A percentile compares a stretch with the other conserved stretches of the same genome.
These are phyloP conservation scores for Suricata suricatta DNA, from an alignment of 2,113 vertebrate species.

Conservation along the genomic window DNA sequence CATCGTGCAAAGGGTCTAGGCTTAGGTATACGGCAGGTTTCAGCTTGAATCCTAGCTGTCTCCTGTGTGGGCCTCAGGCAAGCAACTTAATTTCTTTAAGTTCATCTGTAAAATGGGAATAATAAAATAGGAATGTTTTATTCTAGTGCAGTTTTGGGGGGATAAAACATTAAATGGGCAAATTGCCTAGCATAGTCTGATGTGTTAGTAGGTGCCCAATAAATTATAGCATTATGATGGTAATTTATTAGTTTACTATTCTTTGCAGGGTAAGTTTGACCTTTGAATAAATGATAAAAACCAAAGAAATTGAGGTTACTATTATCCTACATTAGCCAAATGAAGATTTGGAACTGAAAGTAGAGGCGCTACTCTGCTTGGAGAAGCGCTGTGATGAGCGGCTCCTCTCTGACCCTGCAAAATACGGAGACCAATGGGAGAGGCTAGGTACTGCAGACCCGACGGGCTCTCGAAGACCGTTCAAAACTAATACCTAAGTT, in stretches of 20 bases:
- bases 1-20: background rate
- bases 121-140: background rate
- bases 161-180: background rate
- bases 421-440: background rate
- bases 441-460: background rate
- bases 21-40: background rate
- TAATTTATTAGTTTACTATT: background rate
- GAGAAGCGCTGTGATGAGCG: background rate
- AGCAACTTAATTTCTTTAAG: constrained; percentile 16
- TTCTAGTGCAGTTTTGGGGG: background rate
- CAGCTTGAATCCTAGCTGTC: background rate
- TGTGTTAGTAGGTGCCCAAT: background rate
- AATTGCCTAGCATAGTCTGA: background rate
- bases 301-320: background rate
- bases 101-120: background rate
- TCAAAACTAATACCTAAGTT: background rate
- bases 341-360: constrained; percentile 3
- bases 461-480: background rate
- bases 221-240: background rate
- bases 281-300: constrained; percentile 41
- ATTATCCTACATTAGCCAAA: background rate
- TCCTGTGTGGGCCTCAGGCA: background rate
- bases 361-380: background rate
- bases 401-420: background rate
- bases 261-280: background rate